Evolutionary conservation across 35 echinoderm and acorn worm genomes (phyloP), one percentile per base, ranked within the genome.

Genomic region (Lytechinus variegatus): DNA sequence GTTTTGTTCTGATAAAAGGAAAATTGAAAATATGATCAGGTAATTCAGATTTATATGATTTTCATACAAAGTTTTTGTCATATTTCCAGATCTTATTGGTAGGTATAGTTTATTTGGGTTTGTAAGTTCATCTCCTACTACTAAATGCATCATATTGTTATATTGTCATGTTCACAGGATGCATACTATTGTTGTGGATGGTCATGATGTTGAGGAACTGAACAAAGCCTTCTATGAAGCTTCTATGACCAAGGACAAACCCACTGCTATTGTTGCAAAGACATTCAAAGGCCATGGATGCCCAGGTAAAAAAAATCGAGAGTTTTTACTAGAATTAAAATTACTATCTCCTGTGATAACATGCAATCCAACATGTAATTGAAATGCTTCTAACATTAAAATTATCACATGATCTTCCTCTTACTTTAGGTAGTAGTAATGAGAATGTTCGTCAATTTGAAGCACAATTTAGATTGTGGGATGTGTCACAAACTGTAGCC

Each of bases 231-330:
- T 99, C 89, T 95, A 98, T 96, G 96, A 97, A 54, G 98, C 97
- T 56, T 86, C 91, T 1, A 96, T 95, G 10, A 93, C 95, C 28
- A 99, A 97, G 60, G 97, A 56, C 87, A 99, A 95, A 94, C 98
- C 98, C 11, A 97, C 98, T 21, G 96, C 95, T 90, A 97, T 99
- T 86, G 61, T 99, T 4, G 98, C 98, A 52, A 99, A 99, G 95
- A 99, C 98, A 14, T 96, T 97, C 96, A 99, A 99, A 94, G 98
- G 98, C 95, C 96, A 96, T 16, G 98, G 98, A 16, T 95, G 94
- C 60, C 95, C 96, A 96, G 98, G 98, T 99, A 94, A 92, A 44
- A 2, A 44, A 44, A 2, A 44, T 44, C 0, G 33, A 44, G 33
- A 44, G 2, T 44, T 44, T 44, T 2, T 44, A 44, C 2, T 44